Percentiles rank a stretch among this genome's conserved stretches.
Conservation (phyloP, 2,113 vertebrate species). For the Hystrix brachyura region DNA sequence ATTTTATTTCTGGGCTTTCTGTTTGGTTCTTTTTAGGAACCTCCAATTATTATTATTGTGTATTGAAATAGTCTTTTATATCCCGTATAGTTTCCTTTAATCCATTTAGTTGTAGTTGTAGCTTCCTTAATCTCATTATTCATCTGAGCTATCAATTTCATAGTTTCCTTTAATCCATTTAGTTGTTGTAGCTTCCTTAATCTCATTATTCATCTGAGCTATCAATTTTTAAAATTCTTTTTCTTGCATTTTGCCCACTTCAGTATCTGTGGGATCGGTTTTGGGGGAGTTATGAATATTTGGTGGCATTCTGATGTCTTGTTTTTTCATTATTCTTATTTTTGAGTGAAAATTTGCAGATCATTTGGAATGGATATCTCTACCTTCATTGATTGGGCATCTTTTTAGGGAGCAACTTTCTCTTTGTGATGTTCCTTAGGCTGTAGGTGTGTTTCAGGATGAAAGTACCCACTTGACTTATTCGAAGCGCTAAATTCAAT, state of each 20-base stretch:
- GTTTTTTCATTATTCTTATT: background rate
- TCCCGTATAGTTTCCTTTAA: background rate
- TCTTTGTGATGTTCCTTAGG: background rate
- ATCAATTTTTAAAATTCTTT: background rate
- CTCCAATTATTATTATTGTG: background rate
- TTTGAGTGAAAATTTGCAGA: background rate
- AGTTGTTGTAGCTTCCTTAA: background rate
- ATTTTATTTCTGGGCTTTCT: background rate
- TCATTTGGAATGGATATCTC: background rate
- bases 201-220: background rate
- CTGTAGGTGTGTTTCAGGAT: background rate
- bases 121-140: background rate
- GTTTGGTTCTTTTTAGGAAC: background rate
- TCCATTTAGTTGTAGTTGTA: background rate
- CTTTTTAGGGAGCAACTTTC: background rate
- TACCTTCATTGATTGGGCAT: background rate
- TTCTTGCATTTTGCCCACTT: background rate
- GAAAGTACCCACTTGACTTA: background rate
- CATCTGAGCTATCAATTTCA: background rate
- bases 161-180: background rate
- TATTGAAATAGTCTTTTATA: background rate
- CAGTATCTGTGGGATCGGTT: background rate
- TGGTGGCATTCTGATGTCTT: background rate
- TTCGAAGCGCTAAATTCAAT: background rate
- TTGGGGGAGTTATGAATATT: background rate